Conservation (phyloP, 2,113 vertebrate species). For the Marmota monax region DNA sequence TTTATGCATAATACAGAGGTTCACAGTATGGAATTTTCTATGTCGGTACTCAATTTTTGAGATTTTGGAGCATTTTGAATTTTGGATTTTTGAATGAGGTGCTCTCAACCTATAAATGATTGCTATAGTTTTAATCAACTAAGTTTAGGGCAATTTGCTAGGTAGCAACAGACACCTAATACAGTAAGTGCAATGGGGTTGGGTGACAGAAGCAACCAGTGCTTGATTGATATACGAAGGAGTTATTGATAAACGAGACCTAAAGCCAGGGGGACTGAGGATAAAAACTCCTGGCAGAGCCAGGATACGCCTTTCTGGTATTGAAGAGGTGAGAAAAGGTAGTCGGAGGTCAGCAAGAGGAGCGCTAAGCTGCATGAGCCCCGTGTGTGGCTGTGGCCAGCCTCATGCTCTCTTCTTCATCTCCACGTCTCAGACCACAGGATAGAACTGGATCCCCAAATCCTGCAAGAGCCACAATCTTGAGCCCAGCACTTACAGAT, state of each 20-base stretch:
- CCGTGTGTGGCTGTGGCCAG: background rate
- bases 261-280: background rate
- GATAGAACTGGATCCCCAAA: background rate
- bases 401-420: too few species aligned
- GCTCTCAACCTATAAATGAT: background rate
- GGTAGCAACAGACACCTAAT: background rate
- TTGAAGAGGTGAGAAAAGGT: background rate
- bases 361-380: rapidly evolving
- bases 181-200: rapidly evolving
- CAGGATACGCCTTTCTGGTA: background rate
- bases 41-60: background rate
- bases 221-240: background rate
- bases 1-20: background rate
- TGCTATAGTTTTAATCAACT: background rate
- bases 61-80: background rate
- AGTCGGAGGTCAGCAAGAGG: background rate
- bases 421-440: background rate
- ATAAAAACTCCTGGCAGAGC: background rate
- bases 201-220: background rate
- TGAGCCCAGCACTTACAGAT: background rate
- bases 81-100: background rate
- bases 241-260: background rate
- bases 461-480: background rate
- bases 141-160: background rate
- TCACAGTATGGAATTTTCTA: background rate